Percentiles rank a stretch among this genome's conserved stretches.
Evolutionary conservation across 1,140 invertebrate species (phyloP).

Genomic region (Diorhabda sublineata): DNA sequence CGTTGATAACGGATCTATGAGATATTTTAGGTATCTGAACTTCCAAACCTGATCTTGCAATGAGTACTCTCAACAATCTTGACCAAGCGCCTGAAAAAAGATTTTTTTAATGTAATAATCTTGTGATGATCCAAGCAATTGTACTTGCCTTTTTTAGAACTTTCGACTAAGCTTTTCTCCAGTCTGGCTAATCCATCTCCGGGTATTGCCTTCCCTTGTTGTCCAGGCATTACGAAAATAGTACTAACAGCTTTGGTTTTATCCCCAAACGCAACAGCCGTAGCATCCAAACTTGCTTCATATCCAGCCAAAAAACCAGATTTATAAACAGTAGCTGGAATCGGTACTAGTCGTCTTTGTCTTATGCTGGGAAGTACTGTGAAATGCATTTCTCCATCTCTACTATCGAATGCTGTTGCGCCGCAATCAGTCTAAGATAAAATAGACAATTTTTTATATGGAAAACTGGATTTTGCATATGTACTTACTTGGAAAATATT

Average conservation of each 20-base stretch:
- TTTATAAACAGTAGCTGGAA: constrained; percentile 74
- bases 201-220: constrained; percentile 57
- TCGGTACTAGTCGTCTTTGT: constrained; percentile 71
- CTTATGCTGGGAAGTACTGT: constrained; percentile 72
- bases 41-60: constrained; percentile 69
- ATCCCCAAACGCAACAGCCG: constrained; percentile 69
- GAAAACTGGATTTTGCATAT: background rate
- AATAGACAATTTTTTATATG: no score
- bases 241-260: constrained; percentile 67
- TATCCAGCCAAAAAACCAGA: constrained; percentile 74
- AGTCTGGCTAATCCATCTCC: constrained; percentile 70
- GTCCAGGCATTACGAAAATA: constrained; percentile 68
- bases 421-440: constrained; percentile 66
- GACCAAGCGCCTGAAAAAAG: constrained; percentile 57
- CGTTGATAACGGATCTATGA: constrained; percentile 74
- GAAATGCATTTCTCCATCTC: constrained; percentile 81
- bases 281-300: constrained; percentile 75
- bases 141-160: constrained; percentile 53
- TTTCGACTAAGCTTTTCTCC: constrained; percentile 63
- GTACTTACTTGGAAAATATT: constrained; percentile 68
- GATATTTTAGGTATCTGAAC: constrained; percentile 78
- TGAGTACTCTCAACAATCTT: constrained; percentile 64
- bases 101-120: no score
- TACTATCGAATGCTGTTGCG: constrained; percentile 61
- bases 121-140: background rate